Percentiles rank a stretch among this genome's conserved stretches.
These are phyloP conservation scores for Brachionichthys hirsutus DNA, from an alignment of 2,113 vertebrate genomes.

Conservation along the genomic window DNA sequence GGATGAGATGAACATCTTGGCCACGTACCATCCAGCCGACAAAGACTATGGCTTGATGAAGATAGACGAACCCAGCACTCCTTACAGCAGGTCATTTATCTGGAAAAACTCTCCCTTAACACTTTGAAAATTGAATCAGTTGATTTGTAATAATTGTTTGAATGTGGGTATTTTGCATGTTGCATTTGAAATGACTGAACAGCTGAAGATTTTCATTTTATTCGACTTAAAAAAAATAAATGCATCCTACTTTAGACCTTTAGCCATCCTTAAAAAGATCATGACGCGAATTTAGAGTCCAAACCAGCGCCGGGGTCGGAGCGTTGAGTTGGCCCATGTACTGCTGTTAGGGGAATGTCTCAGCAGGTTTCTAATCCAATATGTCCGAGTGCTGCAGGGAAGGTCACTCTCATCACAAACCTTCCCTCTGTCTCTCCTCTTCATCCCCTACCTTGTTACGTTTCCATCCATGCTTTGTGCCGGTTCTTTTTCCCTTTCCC, in stretches of 20 bases:
- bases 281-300: neutral
- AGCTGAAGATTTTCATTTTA: neutral
- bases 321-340: neutral
- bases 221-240: too few relatives aligned
- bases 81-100: slow-evolving; percentile 86
- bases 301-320: neutral
- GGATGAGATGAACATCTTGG: slow-evolving; percentile 99
- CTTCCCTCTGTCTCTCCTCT: slow-evolving; percentile 17
- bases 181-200: neutral
- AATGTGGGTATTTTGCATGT: too few relatives aligned
- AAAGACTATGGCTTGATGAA: slow-evolving; percentile 99
- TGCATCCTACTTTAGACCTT: neutral
- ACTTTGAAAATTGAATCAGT: neutral
- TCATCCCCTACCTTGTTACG: neutral
- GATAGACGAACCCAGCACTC: slow-evolving; percentile 97
- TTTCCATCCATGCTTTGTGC: neutral
- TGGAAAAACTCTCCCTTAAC: neutral
- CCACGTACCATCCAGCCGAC: slow-evolving; percentile 94
- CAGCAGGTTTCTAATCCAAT: slow-evolving; percentile 50
- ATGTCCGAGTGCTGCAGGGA: slow-evolving; percentile 36
- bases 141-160: neutral
- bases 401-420: slow-evolving; percentile 47
- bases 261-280: neutral
- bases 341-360: slow-evolving; percentile 10
- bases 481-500: neutral